These are phyloP conservation scores for Chaetoderma sp. DNA, from an alignment of 2,888 invertebrate genomes.

Conservation along the genomic window DNA sequence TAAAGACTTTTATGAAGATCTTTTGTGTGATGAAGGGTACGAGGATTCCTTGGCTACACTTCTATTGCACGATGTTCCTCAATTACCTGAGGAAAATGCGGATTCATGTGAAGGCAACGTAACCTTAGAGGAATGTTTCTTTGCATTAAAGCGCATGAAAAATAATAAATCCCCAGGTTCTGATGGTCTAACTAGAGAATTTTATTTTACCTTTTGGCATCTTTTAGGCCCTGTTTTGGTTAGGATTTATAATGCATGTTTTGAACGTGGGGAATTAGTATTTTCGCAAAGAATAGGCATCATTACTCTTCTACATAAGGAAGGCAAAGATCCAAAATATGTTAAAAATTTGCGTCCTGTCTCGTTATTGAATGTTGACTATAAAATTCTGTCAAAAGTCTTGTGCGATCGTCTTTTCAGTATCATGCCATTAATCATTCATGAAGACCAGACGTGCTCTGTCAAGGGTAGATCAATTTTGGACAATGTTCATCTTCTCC, in stretches of 20 bases:
- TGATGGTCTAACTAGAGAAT: conserved; percentile 13
- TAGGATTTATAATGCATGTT: conserved; percentile 15
- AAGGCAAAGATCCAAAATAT: conserved; percentile 18
- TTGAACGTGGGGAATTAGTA: conserved; percentile 16
- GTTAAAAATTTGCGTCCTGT: conserved; percentile 42
- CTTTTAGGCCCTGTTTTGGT: conserved; percentile 10
- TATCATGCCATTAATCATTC: conserved; percentile 31
- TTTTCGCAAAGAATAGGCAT: conserved; percentile 16
- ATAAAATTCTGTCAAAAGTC: conserved; percentile 41
- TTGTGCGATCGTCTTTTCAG: conserved; percentile 29
- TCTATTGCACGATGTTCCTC: conserved; percentile 4
- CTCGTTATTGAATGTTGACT: conserved; percentile 38
- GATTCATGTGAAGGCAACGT: background rate
- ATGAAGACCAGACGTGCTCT: conserved; percentile 38
- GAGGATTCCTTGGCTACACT: background rate
- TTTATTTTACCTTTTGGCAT: conserved; percentile 13
- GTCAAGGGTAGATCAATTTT: conserved; percentile 37
- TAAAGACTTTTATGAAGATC: background rate
- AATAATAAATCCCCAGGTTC: conserved; percentile 13
- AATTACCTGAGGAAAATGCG: background rate
- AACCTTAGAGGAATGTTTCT: background rate
- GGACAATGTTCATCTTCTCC: conserved; percentile 38
- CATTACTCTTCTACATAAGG: conserved; percentile 38
- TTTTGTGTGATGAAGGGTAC: conserved; percentile 1
- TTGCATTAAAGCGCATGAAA: conserved; percentile 4